These are phyloP conservation scores for Himalopsyche anomala DNA, from an alignment of 2,888 invertebrate genomes.

Conservation along the genomic window DNA sequence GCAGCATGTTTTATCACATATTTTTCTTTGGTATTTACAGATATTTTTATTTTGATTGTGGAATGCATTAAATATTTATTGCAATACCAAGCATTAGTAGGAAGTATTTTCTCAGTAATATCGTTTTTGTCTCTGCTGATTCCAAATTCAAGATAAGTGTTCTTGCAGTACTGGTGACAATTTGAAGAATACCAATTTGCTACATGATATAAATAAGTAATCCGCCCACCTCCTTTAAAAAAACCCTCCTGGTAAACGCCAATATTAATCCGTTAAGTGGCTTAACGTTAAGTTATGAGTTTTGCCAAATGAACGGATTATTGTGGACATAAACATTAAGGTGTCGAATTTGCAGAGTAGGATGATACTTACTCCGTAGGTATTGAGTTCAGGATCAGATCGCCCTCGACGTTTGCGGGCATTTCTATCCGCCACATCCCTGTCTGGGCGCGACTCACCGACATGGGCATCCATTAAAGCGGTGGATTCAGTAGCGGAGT, in stretches of 20 bases:
- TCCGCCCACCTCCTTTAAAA: not conserved
- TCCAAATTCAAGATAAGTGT: no score
- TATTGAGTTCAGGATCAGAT: constrained; percentile 73
- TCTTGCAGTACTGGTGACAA: no score
- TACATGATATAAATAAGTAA: no score
- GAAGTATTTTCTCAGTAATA: no score
- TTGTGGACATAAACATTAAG: not conserved
- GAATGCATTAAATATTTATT: no score
- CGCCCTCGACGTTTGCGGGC: constrained; percentile 78
- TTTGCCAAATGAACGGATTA: not conserved
- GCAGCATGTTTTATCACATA: no score
- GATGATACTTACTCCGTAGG: constrained; percentile 76
- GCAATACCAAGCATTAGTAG: no score
- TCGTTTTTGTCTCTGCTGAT: no score
- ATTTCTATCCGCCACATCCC: constrained; percentile 76
- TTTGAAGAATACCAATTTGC: no score
- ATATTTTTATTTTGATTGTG: no score
- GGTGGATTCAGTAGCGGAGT: constrained; percentile 84
- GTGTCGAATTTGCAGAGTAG: not conserved
- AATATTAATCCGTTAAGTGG: not conserved
- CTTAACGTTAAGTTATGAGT: not conserved
- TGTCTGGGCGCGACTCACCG: constrained; percentile 79
- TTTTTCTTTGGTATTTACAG: no score
- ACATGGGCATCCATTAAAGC: constrained; percentile 92
- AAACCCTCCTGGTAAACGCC: not conserved